Evolutionary conservation across 2,888 invertebrate genomes (phyloP).

Genomic region (Cenopis cana): DNA sequence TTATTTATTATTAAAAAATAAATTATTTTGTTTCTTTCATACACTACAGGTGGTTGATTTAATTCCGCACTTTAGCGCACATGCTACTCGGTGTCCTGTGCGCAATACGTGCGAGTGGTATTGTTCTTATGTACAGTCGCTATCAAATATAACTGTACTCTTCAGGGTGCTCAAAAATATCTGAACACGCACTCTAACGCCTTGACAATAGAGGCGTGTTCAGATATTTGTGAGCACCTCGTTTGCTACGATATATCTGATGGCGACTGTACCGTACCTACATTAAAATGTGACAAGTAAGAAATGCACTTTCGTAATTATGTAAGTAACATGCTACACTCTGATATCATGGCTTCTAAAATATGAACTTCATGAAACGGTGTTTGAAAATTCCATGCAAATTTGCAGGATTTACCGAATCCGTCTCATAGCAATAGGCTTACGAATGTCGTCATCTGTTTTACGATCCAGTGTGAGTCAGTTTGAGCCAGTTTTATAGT

Average conservation of each 20-base stretch:
- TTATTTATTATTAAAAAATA: too few species aligned
- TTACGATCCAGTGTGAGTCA: slow-evolving; percentile 57
- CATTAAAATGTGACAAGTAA: background rate
- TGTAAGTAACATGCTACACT: background rate
- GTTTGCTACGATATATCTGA: too few species aligned
- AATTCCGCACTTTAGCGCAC: background rate
- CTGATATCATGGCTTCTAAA: background rate
- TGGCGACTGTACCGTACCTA: too few species aligned
- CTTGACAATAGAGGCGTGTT: too few species aligned
- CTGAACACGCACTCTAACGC: too few species aligned
- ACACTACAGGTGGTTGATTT: background rate
- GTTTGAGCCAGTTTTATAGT: slow-evolving; percentile 63
- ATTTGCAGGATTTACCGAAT: slow-evolving; percentile 33
- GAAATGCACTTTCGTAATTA: background rate
- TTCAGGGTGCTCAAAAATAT: too few species aligned
- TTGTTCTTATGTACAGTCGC: too few species aligned
- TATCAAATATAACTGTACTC: too few species aligned
- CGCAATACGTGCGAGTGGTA: too few species aligned
- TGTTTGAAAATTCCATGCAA: slow-evolving; percentile 6
- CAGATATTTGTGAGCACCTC: too few species aligned
- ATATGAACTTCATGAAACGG: background rate
- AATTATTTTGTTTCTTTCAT: too few species aligned
- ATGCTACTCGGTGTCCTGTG: too few species aligned
- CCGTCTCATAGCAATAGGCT: slow-evolving; percentile 61
- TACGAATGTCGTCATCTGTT: slow-evolving; percentile 68